phyloP scores from a whole-genome alignment of 2,888 invertebrate genomes.

The Carpatolechia fugitivella region DNA sequence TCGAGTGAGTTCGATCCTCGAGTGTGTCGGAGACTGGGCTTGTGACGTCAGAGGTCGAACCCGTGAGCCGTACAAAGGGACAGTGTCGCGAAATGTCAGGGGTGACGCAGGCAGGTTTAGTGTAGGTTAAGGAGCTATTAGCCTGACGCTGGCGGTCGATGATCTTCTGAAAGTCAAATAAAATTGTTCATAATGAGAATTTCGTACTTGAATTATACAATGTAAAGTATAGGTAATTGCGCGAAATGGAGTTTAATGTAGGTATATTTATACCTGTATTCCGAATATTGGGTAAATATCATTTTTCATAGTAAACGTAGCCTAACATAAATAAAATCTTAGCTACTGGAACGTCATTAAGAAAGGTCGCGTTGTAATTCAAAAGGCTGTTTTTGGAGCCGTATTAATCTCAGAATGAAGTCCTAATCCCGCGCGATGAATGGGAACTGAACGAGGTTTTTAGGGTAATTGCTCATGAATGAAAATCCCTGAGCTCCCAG shows the following conservation, averaged over 20 bases:
- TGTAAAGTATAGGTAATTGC: too few relatives aligned
- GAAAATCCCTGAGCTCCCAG: not conserved
- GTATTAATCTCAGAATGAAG: not conserved
- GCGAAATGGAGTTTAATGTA: too few relatives aligned
- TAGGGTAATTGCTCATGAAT: constrained; percentile 4
- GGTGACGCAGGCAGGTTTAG: not conserved
- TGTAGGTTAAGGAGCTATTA: not conserved
- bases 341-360: not conserved
- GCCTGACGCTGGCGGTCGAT: too few relatives aligned
- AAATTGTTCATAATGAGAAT: too few relatives aligned
- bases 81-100: not conserved
- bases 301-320: too few relatives aligned
- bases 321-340: not conserved
- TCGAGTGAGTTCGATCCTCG: constrained; percentile 30
- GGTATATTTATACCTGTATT: too few relatives aligned
- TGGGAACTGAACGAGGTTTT: not conserved
- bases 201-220: too few relatives aligned
- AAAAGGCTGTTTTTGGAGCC: not conserved
- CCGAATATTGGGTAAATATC: too few relatives aligned
- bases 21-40: constrained; percentile 22
- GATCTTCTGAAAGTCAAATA: too few relatives aligned
- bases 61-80: not conserved
- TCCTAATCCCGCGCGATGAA: not conserved
- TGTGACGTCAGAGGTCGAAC: not conserved
- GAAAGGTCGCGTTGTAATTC: not conserved